Percentiles rank a stretch among this genome's conserved stretches.
Evolutionary conservation across 2,888 invertebrate species (phyloP).

Genomic region (Eupsilia transversa): DNA sequence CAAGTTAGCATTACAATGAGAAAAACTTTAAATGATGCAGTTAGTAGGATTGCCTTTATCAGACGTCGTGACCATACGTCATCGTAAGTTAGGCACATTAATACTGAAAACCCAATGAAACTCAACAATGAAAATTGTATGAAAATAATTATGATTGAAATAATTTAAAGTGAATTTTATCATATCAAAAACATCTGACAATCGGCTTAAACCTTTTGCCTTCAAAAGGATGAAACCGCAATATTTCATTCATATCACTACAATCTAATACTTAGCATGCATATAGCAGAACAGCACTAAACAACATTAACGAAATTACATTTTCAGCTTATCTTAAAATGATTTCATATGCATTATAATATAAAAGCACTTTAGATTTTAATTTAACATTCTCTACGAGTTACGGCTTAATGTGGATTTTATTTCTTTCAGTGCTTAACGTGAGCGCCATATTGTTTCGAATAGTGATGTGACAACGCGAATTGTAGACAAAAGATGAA

Average conservation of each 20-base stretch:
- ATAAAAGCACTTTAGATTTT: conserved; percentile 69
- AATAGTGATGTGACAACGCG: conserved; percentile 37
- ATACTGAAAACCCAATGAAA: neutral
- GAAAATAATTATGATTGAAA: neutral
- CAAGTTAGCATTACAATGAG: neutral
- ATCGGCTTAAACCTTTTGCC: conserved; percentile 15
- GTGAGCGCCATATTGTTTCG: conserved; percentile 61
- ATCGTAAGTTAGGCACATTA: neutral
- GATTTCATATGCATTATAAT: conserved; percentile 64
- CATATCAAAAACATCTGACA: conserved; percentile 11
- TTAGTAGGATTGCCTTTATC: neutral
- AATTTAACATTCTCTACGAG: conserved; percentile 67
- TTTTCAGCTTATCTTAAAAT: conserved; percentile 69
- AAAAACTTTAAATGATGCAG: neutral
- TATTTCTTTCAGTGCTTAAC: conserved; percentile 65
- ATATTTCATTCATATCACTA: conserved; percentile 57
- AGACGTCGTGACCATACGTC: neutral
- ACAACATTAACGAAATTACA: conserved; percentile 72
- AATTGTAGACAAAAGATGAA: neutral
- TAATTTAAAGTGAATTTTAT: conserved; percentile 2
- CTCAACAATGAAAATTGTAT: neutral
- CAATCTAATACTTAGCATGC: conserved; percentile 56
- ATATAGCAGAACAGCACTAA: conserved; percentile 42
- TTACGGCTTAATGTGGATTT: conserved; percentile 67
- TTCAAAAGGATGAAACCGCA: conserved; percentile 48